Base-by-base conservation (phyloP, 2,797 vertebrate genomes). In the Choloepus didactylus region DNA sequence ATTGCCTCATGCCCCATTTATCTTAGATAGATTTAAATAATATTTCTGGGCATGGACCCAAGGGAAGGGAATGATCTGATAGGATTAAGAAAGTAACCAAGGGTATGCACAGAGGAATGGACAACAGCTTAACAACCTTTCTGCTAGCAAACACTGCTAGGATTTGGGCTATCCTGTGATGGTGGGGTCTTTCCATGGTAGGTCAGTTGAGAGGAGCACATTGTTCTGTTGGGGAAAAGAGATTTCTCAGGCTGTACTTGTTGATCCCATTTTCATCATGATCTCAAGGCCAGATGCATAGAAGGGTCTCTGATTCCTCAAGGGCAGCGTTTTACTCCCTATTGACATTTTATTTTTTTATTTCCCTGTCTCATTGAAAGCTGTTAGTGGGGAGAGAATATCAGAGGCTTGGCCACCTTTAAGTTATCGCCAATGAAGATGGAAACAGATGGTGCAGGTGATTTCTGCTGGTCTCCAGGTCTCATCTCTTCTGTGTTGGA, bases 11-110 rank as follows among this genome's bases (percentile, higher is more conserved):
- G 4, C 49, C 88, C 38, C n/a, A 8, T 59, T 46, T 88, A 79
- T 73, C 46, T 87, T 38, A 9, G 9, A n/a, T 85, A 70, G 90
- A 80, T 64, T 89, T 84, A 69, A 88, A 41, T 84, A 46, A 46
- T 10, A 3, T 60, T 81, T 75, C 35, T 66, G 73, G 90, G 49
- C 9, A 8, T 6, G 54, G 70, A 41, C 25, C 21, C 54, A n/a
- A 80, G 77, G 79, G 64, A 89, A 31, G 49, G 60, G 60, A 81
- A 14, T 0, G 1, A 6, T 35, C 41, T 10, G 73, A 25, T 25
- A 59, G 87, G 41, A 59, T 60, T 11, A 60, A 76, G 86, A 72
- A 72, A 2, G 11, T 35, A n/a, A 60, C 41, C 23, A 23, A 1
- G 3, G 41, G 64, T 79, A 0, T 10, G 8, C 66, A 29, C 27